Evolutionary conservation across 2,888 invertebrate genomes (phyloP).

Genomic region (Hydropsyche betteni): DNA sequence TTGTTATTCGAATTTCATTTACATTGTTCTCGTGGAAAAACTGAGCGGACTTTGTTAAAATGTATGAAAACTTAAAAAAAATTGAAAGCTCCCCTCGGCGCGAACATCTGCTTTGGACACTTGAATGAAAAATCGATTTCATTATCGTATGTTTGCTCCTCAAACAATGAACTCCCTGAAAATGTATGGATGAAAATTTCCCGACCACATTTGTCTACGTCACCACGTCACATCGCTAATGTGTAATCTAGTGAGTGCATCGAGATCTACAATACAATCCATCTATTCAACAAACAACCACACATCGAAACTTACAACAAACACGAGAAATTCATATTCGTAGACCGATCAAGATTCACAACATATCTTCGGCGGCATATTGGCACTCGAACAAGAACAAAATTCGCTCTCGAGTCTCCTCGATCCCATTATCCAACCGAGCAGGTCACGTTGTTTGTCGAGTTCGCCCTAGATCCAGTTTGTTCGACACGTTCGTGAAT

Average conservation of each 20-base stretch:
- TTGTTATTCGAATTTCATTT: neutral
- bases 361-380: too few species aligned
- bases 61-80: conserved; percentile 20
- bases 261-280: too few species aligned
- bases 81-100: conserved; percentile 8
- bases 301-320: too few species aligned
- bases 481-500: too few species aligned
- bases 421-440: too few species aligned
- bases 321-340: too few species aligned
- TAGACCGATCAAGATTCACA: too few species aligned
- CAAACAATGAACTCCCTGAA: conserved; percentile 16
- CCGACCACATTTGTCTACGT: conserved; percentile 15
- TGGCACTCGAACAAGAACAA: too few species aligned
- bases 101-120: conserved; percentile 32
- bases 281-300: too few species aligned
- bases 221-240: conserved; percentile 1
- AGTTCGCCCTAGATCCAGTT: too few species aligned
- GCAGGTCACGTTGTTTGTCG: too few species aligned
- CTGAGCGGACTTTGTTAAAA: conserved; percentile 4
- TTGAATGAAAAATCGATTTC: conserved; percentile 32
- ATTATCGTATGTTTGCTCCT: conserved; percentile 28
- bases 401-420: too few species aligned
- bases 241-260: conserved; percentile 8
- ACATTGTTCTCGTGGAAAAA: neutral
- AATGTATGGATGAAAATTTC: conserved; percentile 19